These are phyloP conservation scores for Pachydiplax longipennis DNA, from an alignment of 2,888 invertebrate genomes.

Conservation along the genomic window DNA sequence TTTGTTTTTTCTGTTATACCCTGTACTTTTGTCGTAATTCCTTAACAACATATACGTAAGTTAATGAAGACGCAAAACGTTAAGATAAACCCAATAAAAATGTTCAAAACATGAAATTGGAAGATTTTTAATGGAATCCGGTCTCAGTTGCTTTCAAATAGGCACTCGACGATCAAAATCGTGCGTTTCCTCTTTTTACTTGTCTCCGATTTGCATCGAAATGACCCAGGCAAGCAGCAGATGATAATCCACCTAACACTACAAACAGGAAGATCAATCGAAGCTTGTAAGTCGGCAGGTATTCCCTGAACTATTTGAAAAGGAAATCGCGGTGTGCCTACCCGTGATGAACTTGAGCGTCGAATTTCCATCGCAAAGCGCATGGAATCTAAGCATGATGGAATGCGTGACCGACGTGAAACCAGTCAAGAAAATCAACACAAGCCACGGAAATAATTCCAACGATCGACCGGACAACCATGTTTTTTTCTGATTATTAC, in stretches of 20 bases:
- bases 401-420: not conserved
- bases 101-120: not conserved
- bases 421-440: not conserved
- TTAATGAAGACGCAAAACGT: not conserved
- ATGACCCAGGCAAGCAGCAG: not conserved
- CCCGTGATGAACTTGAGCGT: not conserved
- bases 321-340: not conserved
- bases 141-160: not conserved
- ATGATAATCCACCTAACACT: not conserved
- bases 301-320: not conserved
- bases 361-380: not conserved
- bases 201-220: not conserved
- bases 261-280: not conserved
- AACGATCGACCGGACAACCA: not conserved
- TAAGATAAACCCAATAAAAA: not conserved
- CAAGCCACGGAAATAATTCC: not conserved
- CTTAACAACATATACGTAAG: constrained; percentile 11
- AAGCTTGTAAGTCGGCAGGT: not conserved
- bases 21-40: constrained; percentile 40
- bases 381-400: not conserved
- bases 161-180: not conserved
- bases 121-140: not conserved
- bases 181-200: not conserved
- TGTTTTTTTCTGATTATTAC: not conserved
- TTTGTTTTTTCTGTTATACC: constrained; percentile 24